These are phyloP conservation scores for Serranus cabrilla DNA, from an alignment of 2,797 vertebrate genomes.

Conservation along the genomic window DNA sequence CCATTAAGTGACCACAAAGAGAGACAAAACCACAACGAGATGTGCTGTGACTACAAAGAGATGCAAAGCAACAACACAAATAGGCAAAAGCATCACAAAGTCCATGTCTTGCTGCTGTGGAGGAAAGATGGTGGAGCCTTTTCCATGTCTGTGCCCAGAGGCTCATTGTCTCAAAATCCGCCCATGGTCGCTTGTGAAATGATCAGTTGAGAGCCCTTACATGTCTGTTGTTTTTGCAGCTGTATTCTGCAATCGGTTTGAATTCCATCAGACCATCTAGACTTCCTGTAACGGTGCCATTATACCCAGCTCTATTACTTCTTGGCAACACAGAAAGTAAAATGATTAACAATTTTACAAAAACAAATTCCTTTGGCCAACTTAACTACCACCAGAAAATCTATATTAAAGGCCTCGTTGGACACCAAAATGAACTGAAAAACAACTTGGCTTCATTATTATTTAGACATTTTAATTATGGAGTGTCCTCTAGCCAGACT, in stretches of 20 bases:
- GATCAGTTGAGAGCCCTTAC: neutral
- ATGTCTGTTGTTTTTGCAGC: neutral
- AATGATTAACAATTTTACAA: conserved; percentile 14
- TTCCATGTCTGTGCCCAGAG: no score
- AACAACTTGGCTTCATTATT: conserved; percentile 67
- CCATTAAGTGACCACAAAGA: no score
- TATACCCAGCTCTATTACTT: conserved; percentile 14
- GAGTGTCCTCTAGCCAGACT: conserved; percentile 70
- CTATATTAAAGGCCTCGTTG: conserved; percentile 41
- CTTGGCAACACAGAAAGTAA: neutral
- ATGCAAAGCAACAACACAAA: no score
- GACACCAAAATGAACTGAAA: conserved; percentile 58
- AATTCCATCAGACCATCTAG: conserved; percentile 17
- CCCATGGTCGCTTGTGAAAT: neutral
- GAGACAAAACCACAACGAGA: no score
- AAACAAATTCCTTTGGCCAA: conserved; percentile 31
- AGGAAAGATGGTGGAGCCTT: no score
- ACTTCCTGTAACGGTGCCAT: conserved; percentile 9
- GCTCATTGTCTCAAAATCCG: no score
- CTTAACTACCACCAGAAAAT: conserved; percentile 38
- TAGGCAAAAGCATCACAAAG: no score
- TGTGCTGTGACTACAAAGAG: no score
- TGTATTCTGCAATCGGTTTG: neutral
- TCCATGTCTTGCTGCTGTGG: no score
- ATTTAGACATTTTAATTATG: conserved; percentile 75